Evolutionary conservation across 2,113 vertebrate species (phyloP), one percentile per base, ranked within the genome.

Genomic region (Scartelaos histophorus): DNA sequence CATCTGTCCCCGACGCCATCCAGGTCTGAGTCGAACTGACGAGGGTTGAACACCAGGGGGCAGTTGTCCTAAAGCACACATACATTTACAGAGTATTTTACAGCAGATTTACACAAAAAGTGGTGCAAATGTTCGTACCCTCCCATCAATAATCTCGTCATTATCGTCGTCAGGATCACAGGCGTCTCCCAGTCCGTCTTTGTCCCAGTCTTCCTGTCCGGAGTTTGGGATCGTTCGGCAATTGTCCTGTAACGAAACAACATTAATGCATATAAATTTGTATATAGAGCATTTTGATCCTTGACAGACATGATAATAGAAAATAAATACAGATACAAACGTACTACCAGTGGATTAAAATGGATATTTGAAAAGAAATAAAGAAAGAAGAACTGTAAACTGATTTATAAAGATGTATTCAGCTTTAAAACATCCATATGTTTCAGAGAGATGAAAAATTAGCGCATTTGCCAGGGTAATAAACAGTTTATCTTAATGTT

Each of bases 151-250:
- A 0, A 98, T 96, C 2, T 94, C 94, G 3, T 99, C 98, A 0
- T 98, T 96, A 90, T 99, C 98, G 3, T 99, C 98, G 0, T 99
- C 97, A 1, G 95, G 94, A 22, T 99, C 97, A 64, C 98, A 99
- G 22, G 97, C 94, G 19, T 99, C 97, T 4, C 97, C 98, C 13
- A 93, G 89, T 38, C 96, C 95, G 3, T 99, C 98, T 67, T 82
- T 95, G 90, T 99, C 98, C 45, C 96, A 93, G 76, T 99, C 98
- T 72, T 99, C 98, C 78, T 99, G 98, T 66, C 98, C 98, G 29
- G 98, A 99, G 83, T 99, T 99, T 38, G 97, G 98, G 67, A 99
- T 84, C 45, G 88, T 92, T 0, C 96, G 97, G 64, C 98, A 99
- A 81, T 99, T 99, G 87, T 99, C 98, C 98, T 99, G 75, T 43